These are phyloP conservation scores for Agonopterix subpropinquella DNA, from an alignment of 2,888 invertebrate genomes.

Conservation along the genomic window DNA sequence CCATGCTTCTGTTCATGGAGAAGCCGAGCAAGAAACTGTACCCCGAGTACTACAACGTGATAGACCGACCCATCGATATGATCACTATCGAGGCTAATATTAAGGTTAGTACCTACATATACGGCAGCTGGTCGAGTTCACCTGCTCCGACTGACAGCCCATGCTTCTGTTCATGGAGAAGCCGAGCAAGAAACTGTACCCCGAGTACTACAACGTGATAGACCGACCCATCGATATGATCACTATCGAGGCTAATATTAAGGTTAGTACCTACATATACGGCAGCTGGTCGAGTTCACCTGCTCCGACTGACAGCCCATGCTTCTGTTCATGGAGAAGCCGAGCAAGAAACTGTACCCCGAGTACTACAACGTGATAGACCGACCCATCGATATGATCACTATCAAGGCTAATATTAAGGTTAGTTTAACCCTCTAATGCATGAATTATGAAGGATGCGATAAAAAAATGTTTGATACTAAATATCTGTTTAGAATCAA, in stretches of 20 bases:
- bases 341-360: slow-evolving; percentile 94
- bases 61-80: slow-evolving; percentile 96
- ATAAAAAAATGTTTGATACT: too few relatives aligned
- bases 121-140: slow-evolving; percentile 60
- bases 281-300: slow-evolving; percentile 63
- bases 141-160: slow-evolving; percentile 83
- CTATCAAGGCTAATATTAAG: slow-evolving; percentile 92
- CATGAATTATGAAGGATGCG: too few relatives aligned
- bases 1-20: slow-evolving; percentile 95
- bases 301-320: slow-evolving; percentile 88
- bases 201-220: slow-evolving; percentile 96
- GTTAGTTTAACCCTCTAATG: too few relatives aligned
- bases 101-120: slow-evolving; percentile 69
- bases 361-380: slow-evolving; percentile 97
- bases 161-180: slow-evolving; percentile 97
- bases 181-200: slow-evolving; percentile 95
- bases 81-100: slow-evolving; percentile 94
- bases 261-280: slow-evolving; percentile 65
- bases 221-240: slow-evolving; percentile 96
- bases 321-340: slow-evolving; percentile 96
- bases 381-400: slow-evolving; percentile 95
- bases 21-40: slow-evolving; percentile 96
- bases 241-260: slow-evolving; percentile 94
- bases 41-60: slow-evolving; percentile 96
- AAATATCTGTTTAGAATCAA: too few relatives aligned